These are phyloP conservation scores for Myiozetetes cayanensis DNA, from an alignment of 2,113 vertebrate species.

Conservation along the genomic window DNA sequence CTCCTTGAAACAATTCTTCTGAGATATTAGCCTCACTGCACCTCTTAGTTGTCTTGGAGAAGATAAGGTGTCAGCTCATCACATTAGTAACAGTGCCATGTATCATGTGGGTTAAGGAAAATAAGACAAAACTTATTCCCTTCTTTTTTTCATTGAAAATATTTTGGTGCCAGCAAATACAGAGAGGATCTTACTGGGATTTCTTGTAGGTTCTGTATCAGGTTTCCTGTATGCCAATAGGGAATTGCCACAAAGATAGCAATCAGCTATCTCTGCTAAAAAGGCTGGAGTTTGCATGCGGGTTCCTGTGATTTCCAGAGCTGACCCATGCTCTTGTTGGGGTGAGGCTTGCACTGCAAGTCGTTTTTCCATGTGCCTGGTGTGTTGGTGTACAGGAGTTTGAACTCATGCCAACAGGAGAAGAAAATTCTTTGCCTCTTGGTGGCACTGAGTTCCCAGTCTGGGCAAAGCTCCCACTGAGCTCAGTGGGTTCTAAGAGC, in stretches of 20 bases:
- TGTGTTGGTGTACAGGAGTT: neutral
- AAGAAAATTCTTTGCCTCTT: neutral
- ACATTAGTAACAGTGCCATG: neutral
- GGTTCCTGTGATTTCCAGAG: neutral
- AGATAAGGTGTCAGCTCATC: neutral
- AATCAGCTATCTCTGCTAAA: neutral
- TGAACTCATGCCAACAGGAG: neutral
- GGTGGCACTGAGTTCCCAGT: neutral
- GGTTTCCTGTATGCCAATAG: neutral
- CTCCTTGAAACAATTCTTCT: neutral
- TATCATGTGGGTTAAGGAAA: accelerated
- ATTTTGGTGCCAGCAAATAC: neutral
- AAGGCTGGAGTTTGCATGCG: neutral
- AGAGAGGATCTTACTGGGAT: neutral
- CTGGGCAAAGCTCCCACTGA: neutral
- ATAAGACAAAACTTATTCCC: neutral
- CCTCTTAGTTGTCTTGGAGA: neutral
- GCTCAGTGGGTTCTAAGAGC: neutral
- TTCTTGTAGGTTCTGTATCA: neutral
- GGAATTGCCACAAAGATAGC: neutral
- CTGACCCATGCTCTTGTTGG: neutral
- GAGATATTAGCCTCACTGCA: neutral
- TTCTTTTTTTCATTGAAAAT: neutral
- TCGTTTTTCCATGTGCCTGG: neutral
- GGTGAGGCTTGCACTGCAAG: neutral